Conservation (phyloP, 2,888 invertebrate species). For the Hirtodrosophila alboralis region DNA sequence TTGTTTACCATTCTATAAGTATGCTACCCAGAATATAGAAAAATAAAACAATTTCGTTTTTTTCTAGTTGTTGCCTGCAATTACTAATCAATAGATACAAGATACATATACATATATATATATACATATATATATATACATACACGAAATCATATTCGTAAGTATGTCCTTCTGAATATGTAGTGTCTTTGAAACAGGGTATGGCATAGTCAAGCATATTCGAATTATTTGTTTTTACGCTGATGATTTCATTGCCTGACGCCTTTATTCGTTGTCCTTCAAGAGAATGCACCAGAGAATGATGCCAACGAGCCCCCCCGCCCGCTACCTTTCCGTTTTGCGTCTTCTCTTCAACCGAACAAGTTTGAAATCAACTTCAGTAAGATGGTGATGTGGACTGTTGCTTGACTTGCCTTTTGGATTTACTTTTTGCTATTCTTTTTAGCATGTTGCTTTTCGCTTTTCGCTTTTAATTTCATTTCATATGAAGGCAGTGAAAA, state of each 20-base stretch:
- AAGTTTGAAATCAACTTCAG: conserved; percentile 28
- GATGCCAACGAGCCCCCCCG: conserved; percentile 13
- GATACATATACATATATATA: no score
- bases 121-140: no score
- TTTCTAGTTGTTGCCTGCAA: no score
- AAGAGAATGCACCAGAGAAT: conserved; percentile 62
- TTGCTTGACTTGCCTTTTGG: conserved; percentile 26
- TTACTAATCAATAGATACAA: no score
- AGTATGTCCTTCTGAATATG: no score
- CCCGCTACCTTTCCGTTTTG: conserved; percentile 4
- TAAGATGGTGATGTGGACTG: conserved; percentile 22
- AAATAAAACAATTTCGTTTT: no score
- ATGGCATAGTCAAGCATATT: conserved; percentile 8
- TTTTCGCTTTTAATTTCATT: conserved; percentile 60
- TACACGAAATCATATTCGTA: no score
- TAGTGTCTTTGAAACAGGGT: conserved; percentile 8
- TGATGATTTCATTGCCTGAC: conserved; percentile 66
- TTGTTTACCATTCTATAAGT: no score
- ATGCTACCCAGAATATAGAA: no score
- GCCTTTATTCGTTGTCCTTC: conserved; percentile 46
- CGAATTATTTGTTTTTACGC: conserved; percentile 5
- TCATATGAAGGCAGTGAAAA: conserved; percentile 41
- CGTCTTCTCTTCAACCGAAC: conserved; percentile 33
- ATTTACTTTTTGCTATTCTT: conserved; percentile 18
- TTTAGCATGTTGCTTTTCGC: conserved; percentile 44